A percentile compares a stretch with the other conserved stretches of the same genome.
phyloP scores from a whole-genome alignment of 2,888 invertebrate species.

The Antheraea yamamai region DNA sequence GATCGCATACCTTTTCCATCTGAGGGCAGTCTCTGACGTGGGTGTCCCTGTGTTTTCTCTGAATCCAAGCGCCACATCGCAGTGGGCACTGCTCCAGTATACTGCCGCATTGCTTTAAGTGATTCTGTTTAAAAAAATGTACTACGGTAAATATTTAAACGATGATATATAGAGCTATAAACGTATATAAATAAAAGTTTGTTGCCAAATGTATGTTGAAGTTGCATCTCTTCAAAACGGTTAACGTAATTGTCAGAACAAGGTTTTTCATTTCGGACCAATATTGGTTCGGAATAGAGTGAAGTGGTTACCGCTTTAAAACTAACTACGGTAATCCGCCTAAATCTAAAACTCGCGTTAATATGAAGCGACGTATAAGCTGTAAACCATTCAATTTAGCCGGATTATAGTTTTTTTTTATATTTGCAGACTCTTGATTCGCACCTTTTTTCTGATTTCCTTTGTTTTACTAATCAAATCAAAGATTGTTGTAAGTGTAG shows the following conservation, averaged over 20 bases:
- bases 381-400: neutral
- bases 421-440: no score
- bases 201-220: neutral
- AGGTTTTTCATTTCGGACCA: neutral
- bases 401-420: neutral
- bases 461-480: no score
- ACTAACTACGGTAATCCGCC: neutral
- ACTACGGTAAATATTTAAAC: neutral
- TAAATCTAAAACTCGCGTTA: neutral
- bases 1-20: conserved; percentile 61
- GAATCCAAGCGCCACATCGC: conserved; percentile 86
- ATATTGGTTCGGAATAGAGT: neutral
- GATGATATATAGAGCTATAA: neutral
- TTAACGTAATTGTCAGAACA: neutral
- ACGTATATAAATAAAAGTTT: neutral
- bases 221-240: neutral
- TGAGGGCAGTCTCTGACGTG: conserved; percentile 79
- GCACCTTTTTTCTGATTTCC: no score
- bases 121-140: conserved; percentile 69
- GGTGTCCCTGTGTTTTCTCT: conserved; percentile 82
- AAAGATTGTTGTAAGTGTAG: no score
- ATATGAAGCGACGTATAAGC: neutral
- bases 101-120: conserved; percentile 86
- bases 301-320: neutral
- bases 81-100: conserved; percentile 87